Percentiles rank a stretch among this genome's conserved stretches.
Conservation (phyloP, 1,140 invertebrate genomes). For the Drosophila lowei region DNA sequence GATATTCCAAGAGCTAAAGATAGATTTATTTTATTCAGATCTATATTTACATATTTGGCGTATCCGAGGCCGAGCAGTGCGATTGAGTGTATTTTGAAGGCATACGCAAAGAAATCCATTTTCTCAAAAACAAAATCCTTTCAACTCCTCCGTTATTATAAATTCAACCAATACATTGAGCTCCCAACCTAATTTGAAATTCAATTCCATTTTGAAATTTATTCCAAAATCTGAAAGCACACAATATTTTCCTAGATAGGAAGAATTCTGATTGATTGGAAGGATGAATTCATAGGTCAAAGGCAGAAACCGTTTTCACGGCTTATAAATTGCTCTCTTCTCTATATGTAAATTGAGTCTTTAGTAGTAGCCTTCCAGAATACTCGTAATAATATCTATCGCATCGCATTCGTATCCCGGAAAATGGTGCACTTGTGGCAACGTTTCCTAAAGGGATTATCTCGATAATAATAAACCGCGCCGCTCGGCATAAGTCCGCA, state of each 20-base stretch:
- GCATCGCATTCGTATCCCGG: too few species aligned
- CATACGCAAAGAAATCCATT: slow-evolving; percentile 1
- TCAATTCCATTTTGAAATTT: slow-evolving; percentile 28
- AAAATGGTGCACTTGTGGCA: slow-evolving; percentile 45
- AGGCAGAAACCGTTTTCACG: too few species aligned
- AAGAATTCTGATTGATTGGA: slow-evolving; percentile 5
- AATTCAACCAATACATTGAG: slow-evolving; percentile 33
- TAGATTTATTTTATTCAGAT: too few species aligned
- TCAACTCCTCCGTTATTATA: slow-evolving; percentile 32
- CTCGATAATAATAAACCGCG: slow-evolving; percentile 71
- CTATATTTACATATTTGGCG: too few species aligned
- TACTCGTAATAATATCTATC: too few species aligned
- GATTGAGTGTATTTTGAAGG: slow-evolving; percentile 2
- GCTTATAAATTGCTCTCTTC: too few species aligned
- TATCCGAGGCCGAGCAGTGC: too few species aligned
- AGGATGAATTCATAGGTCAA: not conserved
- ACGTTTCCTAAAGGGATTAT: slow-evolving; percentile 66
- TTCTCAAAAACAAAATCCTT: slow-evolving; percentile 10
- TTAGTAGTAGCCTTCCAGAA: too few species aligned
- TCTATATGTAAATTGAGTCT: too few species aligned
- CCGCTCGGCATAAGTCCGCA: slow-evolving; percentile 33
- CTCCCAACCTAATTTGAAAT: slow-evolving; percentile 31
- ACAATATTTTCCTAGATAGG: slow-evolving; percentile 12
- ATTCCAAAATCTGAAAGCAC: slow-evolving; percentile 12
- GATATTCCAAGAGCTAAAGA: too few species aligned